Percentiles rank a stretch among this genome's conserved stretches.
These are phyloP conservation scores for Nyctereutes procyonoides DNA, from an alignment of 2,113 vertebrate genomes.

Conservation along the genomic window DNA sequence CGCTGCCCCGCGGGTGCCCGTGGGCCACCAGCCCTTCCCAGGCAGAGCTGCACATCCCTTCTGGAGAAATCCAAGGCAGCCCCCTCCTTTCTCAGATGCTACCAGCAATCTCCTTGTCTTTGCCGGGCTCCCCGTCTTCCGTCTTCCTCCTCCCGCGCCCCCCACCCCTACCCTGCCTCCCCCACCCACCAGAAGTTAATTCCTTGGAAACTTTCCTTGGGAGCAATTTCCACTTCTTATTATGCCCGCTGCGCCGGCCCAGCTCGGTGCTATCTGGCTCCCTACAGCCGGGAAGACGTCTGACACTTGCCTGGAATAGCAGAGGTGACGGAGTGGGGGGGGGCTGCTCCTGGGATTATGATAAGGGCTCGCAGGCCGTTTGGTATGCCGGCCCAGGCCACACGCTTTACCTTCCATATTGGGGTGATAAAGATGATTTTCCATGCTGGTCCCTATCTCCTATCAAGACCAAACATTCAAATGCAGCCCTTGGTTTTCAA, in stretches of 20 bases:
- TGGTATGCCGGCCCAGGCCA: conserved; percentile 78
- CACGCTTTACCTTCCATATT: conserved; percentile 57
- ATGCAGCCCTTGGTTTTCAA: not conserved
- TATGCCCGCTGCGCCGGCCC: conserved; percentile 72
- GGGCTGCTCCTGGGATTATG: conserved; percentile 75
- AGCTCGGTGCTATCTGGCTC: conserved; percentile 76
- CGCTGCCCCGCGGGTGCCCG: accelerated
- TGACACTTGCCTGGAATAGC: conserved; percentile 75
- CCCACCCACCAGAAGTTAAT: conserved; percentile 83
- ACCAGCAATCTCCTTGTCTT: accelerated
- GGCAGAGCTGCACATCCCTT: accelerated
- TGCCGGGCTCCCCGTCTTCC: not conserved
- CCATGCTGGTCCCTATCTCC: conserved; percentile 83
- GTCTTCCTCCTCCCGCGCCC: not conserved
- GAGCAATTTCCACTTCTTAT: conserved; percentile 84
- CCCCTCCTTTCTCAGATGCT: not conserved
- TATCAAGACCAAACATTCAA: conserved; percentile 84
- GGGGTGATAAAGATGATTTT: conserved; percentile 77
- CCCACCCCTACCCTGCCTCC: not conserved
- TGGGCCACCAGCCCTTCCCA: no score
- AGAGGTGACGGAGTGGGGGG: conserved; percentile 63
- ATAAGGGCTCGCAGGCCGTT: conserved; percentile 78
- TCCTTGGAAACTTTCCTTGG: conserved; percentile 83
- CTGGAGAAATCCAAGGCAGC: not conserved
- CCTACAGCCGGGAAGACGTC: conserved; percentile 74